Percentiles rank a stretch among this genome's conserved stretches.
Evolutionary conservation across 2,113 vertebrate genomes (phyloP).

Genomic region (Pipra filicauda): DNA sequence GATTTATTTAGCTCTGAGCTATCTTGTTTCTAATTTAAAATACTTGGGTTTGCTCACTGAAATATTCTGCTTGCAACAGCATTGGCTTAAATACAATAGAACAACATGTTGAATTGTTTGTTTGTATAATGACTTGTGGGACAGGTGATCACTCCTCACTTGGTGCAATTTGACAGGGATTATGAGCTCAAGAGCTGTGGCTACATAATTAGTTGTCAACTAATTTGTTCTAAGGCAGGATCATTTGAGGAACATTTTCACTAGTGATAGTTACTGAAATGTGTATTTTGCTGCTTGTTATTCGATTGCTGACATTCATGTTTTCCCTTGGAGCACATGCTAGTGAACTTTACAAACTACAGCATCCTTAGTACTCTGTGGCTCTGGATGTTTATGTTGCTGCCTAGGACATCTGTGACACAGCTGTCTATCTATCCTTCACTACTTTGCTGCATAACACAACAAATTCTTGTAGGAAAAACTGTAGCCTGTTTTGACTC

Average conservation of each 20-base stretch:
- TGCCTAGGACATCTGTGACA: not conserved
- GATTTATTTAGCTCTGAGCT: not conserved
- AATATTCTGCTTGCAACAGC: not conserved
- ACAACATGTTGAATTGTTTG: not conserved
- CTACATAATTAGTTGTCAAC: constrained; percentile 9
- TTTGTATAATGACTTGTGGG: constrained; percentile 1
- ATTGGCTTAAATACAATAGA: not conserved
- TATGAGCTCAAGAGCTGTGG: not conserved
- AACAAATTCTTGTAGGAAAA: not conserved
- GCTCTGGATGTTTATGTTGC: not conserved
- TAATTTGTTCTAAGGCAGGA: not conserved
- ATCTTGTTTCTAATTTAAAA: constrained; percentile 46
- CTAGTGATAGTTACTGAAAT: not conserved
- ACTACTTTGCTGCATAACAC: accelerated
- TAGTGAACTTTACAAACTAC: not conserved
- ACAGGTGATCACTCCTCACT: not conserved
- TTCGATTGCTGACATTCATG: not conserved
- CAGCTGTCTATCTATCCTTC: not conserved
- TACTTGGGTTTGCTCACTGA: not conserved
- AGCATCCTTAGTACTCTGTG: not conserved
- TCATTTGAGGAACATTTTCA: not conserved
- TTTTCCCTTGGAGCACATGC: not conserved
- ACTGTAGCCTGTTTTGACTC: accelerated
- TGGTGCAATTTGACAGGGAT: constrained; percentile 14
- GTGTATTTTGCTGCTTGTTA: not conserved